Evolutionary conservation across 1,140 invertebrate species (phyloP).

Genomic region (Maconellicoccus hirsutus): DNA sequence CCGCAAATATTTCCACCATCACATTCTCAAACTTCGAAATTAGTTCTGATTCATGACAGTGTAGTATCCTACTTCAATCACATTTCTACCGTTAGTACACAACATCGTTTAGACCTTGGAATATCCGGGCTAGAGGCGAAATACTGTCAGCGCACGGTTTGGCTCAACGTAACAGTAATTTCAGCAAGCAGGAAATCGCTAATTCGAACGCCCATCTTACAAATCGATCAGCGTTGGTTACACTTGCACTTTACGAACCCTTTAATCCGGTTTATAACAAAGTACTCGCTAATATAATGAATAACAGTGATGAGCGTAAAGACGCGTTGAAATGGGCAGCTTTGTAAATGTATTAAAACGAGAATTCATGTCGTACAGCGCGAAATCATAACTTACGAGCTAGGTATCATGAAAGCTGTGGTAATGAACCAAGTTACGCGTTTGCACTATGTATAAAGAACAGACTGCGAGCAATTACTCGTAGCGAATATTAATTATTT

Average conservation of each 20-base stretch:
- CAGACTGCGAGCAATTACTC: conserved; percentile 1
- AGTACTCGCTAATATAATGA: neutral
- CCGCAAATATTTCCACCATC: no score
- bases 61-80: no score
- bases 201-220: no score
- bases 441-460: neutral
- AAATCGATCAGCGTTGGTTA: no score
- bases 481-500: neutral
- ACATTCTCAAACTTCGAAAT: no score
- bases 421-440: conserved; percentile 3
- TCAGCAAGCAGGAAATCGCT: no score
- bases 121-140: no score
- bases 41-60: no score
- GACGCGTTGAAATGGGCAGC: neutral
- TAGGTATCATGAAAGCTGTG: neutral
- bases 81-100: no score
- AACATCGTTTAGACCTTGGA: no score
- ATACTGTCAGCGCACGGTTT: no score
- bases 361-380: neutral
- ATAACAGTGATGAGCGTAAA: neutral
- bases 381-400: neutral
- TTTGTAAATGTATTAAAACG: neutral
- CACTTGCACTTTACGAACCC: neutral
- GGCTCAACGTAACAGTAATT: no score
- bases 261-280: neutral